Base-by-base conservation (phyloP, 2,888 invertebrate species). In the Drosophila nr. fundita region DNA sequence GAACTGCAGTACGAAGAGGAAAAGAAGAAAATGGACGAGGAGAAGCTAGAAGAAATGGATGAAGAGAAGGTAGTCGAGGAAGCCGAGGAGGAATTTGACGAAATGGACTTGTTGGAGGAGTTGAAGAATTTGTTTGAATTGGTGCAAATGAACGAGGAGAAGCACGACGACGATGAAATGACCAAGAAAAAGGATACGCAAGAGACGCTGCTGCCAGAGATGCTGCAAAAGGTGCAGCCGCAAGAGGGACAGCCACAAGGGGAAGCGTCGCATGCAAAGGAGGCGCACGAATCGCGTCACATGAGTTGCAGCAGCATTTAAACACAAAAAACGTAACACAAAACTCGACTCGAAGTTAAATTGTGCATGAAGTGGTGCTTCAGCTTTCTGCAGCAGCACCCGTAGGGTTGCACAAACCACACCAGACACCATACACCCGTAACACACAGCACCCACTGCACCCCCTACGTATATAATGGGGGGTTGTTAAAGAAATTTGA, bases 341-440 rank as follows among this genome's bases (percentile, higher is more conserved):
- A 59, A 68, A 63, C 63, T 60, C 32, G 57, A 48, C 15, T 40
- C 29, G 10, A 71, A 73, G 78, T 73, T 72, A 71, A 87, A 83
- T 87, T 83, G 85, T 68, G 73, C 81, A 69, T 59, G 64, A 79
- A 64, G 36, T 38, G 53, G 50, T 38, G 45, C 63, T 57, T 53
- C 40, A 30, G 36, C 15, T 32, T 50, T 36, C 24, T 53, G 45
- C 45, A 45, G 24, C n/a, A 29, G 29, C 13, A 55, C 18, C 36
- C 42, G n/a, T 49, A 38, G 13, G 21, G n/a, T 32, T 36, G 45
- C 52, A 45, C 27, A 36, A 45, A 24, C 45, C 24, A 45, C 2
- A 36, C 15, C 36, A 36, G 32, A 32, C 21, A 27, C 21, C 4
- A 10, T n/a, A 40, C 38, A n/a, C n/a, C 40, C 42, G 6, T 13